A percentile compares a stretch with the other conserved stretches of the same genome.
These are phyloP conservation scores for Athripsodes cinereus DNA, from an alignment of 2,888 invertebrate species.

Conservation along the genomic window DNA sequence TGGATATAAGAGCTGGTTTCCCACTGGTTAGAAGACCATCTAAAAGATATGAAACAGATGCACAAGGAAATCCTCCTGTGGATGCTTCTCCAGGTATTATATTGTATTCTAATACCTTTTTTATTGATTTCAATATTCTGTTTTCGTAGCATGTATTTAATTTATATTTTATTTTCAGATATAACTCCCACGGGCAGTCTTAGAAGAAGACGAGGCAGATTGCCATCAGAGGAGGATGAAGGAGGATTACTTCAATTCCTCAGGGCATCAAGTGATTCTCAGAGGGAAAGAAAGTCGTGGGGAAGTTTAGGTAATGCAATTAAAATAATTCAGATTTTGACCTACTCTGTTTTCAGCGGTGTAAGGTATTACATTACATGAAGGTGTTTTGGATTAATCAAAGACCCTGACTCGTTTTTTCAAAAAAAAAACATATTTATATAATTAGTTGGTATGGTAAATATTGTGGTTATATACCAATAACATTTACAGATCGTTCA, in stretches of 20 bases:
- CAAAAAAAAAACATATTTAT: no score
- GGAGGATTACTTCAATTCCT: slow-evolving; percentile 82
- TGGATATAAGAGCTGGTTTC: slow-evolving; percentile 65
- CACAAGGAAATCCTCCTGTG: slow-evolving; percentile 18
- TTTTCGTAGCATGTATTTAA: no score
- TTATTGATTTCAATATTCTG: no score
- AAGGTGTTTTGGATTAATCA: no score
- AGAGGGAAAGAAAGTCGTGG: slow-evolving; percentile 74
- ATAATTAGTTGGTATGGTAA: no score
- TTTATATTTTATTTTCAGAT: slow-evolving; percentile 49
- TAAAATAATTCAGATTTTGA: background rate
- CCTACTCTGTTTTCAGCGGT: no score
- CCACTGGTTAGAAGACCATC: slow-evolving; percentile 36
- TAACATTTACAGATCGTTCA: slow-evolving; percentile 67
- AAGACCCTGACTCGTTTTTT: no score
- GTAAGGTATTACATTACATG: no score
- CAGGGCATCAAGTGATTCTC: slow-evolving; percentile 59
- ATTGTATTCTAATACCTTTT: no score
- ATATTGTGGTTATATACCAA: no score
- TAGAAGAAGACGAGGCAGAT: slow-evolving; percentile 71
- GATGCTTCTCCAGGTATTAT: slow-evolving; percentile 25
- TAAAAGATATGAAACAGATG: slow-evolving; percentile 20
- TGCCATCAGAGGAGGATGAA: slow-evolving; percentile 78
- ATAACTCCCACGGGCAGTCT: slow-evolving; percentile 87
- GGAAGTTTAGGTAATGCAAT: slow-evolving; percentile 65